Conservation (phyloP, 2,888 invertebrate genomes). For the Barypeithes pellucidus region DNA sequence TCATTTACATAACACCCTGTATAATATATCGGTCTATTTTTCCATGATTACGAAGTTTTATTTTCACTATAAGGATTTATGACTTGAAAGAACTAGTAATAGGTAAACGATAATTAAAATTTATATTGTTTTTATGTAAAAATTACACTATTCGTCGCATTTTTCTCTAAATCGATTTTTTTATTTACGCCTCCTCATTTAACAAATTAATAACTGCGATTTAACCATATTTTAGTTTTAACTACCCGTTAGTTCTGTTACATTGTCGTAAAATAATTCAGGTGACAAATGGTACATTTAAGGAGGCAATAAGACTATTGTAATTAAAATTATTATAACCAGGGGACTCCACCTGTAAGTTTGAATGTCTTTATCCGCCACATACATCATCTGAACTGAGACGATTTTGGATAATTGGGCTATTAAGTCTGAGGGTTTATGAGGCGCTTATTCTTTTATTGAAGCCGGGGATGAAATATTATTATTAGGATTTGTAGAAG, state of each 20-base stretch:
- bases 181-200: too few species aligned
- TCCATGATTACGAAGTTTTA: too few species aligned
- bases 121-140: too few species aligned
- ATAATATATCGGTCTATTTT: too few species aligned
- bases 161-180: too few species aligned
- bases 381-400: constrained; percentile 59
- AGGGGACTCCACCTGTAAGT: constrained; percentile 57
- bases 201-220: not conserved
- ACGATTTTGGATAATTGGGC: constrained; percentile 52
- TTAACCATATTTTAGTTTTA: constrained; percentile 28
- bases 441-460: constrained; percentile 42
- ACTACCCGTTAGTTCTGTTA: constrained; percentile 25
- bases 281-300: constrained; percentile 55
- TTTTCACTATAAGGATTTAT: too few species aligned
- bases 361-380: constrained; percentile 57
- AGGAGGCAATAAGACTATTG: constrained; percentile 56
- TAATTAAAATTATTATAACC: constrained; percentile 55
- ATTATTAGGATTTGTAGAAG: constrained; percentile 2
- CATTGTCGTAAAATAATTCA: constrained; percentile 53
- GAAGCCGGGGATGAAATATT: constrained; percentile 7
- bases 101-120: too few species aligned
- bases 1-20: too few species aligned
- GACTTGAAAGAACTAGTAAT: too few species aligned
- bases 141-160: too few species aligned
- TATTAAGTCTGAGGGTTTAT: constrained; percentile 47